Conservation (phyloP, 2,888 invertebrate species). For the Pollenia griseotomentosa region DNA sequence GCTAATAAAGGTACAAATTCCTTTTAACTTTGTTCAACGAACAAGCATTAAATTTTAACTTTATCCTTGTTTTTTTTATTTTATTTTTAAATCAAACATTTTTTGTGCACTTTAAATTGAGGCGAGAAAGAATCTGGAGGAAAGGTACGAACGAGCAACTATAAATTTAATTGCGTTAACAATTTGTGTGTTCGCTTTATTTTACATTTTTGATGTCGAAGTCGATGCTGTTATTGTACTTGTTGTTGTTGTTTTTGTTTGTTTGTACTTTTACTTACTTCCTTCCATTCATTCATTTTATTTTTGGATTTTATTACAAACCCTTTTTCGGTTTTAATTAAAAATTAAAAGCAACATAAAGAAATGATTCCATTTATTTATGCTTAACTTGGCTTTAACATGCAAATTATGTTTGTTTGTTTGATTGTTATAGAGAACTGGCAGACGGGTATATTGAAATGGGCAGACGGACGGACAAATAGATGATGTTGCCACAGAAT, state of each 20-base stretch:
- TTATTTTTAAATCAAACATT: background rate
- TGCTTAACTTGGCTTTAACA: conserved; percentile 56
- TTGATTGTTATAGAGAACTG: background rate
- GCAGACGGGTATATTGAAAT: background rate
- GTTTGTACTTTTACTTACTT: conserved; percentile 28
- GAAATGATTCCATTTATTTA: conserved; percentile 66
- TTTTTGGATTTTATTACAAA: conserved; percentile 62
- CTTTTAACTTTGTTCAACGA: background rate
- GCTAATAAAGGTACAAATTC: conserved; percentile 56
- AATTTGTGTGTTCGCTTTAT: conserved; percentile 52
- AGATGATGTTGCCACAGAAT: conserved; percentile 2
- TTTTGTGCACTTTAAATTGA: conserved; percentile 1
- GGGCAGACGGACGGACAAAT: conserved; percentile 5
- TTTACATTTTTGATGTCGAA: conserved; percentile 10
- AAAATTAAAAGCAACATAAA: conserved; percentile 69
- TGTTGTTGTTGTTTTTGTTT: background rate
- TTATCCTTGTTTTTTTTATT: background rate
- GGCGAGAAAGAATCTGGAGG: background rate
- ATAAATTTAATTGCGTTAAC: conserved; percentile 65
- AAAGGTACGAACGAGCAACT: conserved; percentile 15
- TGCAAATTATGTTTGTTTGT: conserved; percentile 51
- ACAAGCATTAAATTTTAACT: conserved; percentile 13
- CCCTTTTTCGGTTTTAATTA: conserved; percentile 67
- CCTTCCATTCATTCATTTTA: conserved; percentile 45
- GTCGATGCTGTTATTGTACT: background rate